Percentiles rank a stretch among this genome's conserved stretches.
Conservation (phyloP, 30 jellyfish, hydroid and myxozoan genomes). For the Hydractinia symbiolongicarpus region DNA sequence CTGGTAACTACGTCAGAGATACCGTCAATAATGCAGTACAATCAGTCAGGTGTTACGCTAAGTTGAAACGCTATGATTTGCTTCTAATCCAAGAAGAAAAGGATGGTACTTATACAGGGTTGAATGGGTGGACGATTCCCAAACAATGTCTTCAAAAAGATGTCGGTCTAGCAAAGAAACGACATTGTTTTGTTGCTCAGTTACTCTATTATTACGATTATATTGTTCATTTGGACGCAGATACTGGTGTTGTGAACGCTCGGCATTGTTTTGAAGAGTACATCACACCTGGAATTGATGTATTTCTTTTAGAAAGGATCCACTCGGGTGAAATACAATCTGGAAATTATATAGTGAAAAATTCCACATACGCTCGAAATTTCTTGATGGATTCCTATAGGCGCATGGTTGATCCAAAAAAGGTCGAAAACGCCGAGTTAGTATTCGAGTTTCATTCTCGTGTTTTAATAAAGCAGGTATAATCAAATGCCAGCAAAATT, state of each 20-base stretch:
- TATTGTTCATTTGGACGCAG: slow-evolving; percentile 23
- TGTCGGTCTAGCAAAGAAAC: background rate
- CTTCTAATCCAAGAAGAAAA: slow-evolving; percentile 5
- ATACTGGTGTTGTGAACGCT: slow-evolving; percentile 18
- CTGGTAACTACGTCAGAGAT: background rate
- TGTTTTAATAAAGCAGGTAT: background rate
- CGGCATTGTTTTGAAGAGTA: slow-evolving; percentile 24
- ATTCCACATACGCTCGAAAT: slow-evolving; percentile 8
- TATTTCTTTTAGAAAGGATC: slow-evolving; percentile 20
- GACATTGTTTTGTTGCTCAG: slow-evolving; percentile 18
- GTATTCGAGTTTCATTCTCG: background rate
- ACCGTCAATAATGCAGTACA: slow-evolving; percentile 13
- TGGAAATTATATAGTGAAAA: slow-evolving; percentile 25
- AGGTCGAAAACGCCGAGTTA: background rate
- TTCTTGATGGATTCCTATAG: background rate
- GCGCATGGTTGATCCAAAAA: background rate
- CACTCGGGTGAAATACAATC: slow-evolving; percentile 31
- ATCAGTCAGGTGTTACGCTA: slow-evolving; percentile 11
- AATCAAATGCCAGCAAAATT: background rate
- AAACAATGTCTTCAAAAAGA: background rate
- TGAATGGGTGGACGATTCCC: background rate
- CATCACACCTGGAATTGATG: slow-evolving; percentile 26
- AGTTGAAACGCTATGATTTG: background rate
- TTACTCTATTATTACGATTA: background rate
- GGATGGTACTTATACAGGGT: background rate